Evolutionary conservation across 2,888 invertebrate species (phyloP).

Genomic region (Polydrusus tereticollis): DNA sequence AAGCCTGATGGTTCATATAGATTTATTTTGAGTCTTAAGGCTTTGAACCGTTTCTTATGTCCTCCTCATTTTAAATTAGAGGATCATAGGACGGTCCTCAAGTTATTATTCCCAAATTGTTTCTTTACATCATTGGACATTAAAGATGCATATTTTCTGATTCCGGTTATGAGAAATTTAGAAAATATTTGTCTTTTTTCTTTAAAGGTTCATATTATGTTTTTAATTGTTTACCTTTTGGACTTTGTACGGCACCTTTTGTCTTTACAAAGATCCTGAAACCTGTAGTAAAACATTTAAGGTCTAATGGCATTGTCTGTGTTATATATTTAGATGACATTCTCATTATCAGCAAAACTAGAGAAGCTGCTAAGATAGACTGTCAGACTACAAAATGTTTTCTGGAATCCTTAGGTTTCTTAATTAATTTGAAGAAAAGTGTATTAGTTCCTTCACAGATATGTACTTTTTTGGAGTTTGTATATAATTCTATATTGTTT

Average conservation of each 20-base stretch:
- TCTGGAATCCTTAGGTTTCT: constrained; percentile 45
- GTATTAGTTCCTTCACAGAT: constrained; percentile 32
- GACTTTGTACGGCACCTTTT: constrained; percentile 51
- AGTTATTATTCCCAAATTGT: constrained; percentile 44
- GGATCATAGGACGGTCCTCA: constrained; percentile 51
- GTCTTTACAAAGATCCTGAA: constrained; percentile 55
- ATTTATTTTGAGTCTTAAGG: constrained; percentile 50
- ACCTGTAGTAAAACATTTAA: constrained; percentile 44
- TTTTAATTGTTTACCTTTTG: constrained; percentile 54
- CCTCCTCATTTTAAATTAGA: constrained; percentile 55
- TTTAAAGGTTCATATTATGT: constrained; percentile 45
- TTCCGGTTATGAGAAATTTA: constrained; percentile 48
- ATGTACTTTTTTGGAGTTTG: constrained; percentile 48
- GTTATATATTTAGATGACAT: constrained; percentile 51
- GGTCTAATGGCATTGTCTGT: constrained; percentile 43
- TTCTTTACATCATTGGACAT: constrained; percentile 23
- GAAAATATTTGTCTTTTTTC: constrained; percentile 51
- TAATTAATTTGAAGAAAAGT: constrained; percentile 49
- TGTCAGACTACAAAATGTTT: constrained; percentile 13
- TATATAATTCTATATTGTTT: constrained; percentile 37
- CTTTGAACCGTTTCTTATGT: constrained; percentile 50
- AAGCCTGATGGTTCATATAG: constrained; percentile 40
- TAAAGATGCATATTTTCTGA: constrained; percentile 31
- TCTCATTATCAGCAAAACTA: constrained; percentile 42
- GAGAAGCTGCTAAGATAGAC: constrained; percentile 20